Conservation (phyloP, 92 coral and sea anemone genomes). For the Parazoanthus darwini region DNA sequence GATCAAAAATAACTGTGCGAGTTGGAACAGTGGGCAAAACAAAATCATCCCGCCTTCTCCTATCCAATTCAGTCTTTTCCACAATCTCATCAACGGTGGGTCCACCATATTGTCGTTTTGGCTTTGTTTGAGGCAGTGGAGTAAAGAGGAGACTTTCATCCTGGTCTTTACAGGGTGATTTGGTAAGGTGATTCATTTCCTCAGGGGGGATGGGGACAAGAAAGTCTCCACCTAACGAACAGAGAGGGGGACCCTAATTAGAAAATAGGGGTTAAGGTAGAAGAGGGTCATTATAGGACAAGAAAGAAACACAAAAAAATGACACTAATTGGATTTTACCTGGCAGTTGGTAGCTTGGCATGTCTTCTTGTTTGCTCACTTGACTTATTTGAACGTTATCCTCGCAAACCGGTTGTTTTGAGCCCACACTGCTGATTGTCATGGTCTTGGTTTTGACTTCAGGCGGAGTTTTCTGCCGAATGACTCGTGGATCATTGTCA, state of each 20-base stretch:
- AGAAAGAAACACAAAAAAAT: not conserved
- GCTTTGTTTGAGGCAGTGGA: constrained; percentile 43
- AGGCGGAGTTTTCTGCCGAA: constrained; percentile 70
- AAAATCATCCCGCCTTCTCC: constrained; percentile 30
- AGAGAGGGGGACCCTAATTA: constrained; percentile 38
- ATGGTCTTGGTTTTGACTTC: constrained; percentile 76
- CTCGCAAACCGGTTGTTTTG: constrained; percentile 48
- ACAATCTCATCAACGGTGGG: constrained; percentile 23
- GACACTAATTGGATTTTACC: not conserved
- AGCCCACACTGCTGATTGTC: constrained; percentile 65
- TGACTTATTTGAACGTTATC: constrained; percentile 19
- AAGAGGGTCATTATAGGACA: not conserved
- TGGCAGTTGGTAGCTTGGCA: constrained; percentile 35
- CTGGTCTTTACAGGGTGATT: constrained; percentile 32
- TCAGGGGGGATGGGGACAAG: constrained; percentile 52
- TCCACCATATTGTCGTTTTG: constrained; percentile 39
- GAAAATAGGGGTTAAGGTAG: constrained; percentile 3
- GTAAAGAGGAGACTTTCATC: constrained; percentile 19
- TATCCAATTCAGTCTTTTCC: constrained; percentile 41
- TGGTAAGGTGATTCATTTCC: constrained; percentile 21
- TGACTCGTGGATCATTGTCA: constrained; percentile 69
- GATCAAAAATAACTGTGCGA: constrained; percentile 55
- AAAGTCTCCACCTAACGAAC: constrained; percentile 47
- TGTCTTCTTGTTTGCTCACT: constrained; percentile 36
- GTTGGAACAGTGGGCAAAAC: constrained; percentile 62